phyloP scores from a whole-genome alignment of 2,113 vertebrate genomes.

The Coturnix japonica region DNA sequence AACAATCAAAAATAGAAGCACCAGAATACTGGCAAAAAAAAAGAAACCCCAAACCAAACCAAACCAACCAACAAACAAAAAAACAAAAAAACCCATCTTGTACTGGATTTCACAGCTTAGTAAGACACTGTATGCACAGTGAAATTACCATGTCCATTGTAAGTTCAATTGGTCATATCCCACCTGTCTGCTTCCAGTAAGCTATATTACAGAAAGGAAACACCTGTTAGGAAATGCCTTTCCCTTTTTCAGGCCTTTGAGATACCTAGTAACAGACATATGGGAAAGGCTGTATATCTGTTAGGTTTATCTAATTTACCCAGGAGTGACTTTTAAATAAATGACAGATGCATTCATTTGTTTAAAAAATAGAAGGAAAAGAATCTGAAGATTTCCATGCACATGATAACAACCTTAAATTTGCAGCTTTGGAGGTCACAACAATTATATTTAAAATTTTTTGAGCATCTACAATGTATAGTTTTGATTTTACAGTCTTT shows the following conservation, averaged over 20 bases:
- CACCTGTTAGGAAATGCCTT: conserved; percentile 36
- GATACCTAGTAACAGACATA: background rate
- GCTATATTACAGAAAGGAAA: background rate
- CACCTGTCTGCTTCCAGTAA: background rate
- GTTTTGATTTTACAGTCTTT: background rate
- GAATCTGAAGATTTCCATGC: background rate
- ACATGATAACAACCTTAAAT: background rate
- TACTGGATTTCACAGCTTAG: background rate
- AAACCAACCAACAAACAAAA: background rate
- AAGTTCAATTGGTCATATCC: background rate
- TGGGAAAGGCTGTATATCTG: background rate
- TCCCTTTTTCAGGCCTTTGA: conserved; percentile 7
- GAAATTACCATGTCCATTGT: background rate
- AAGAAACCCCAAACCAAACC: background rate
- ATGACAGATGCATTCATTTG: background rate
- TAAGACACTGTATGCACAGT: background rate
- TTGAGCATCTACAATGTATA: background rate
- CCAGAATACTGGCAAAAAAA: background rate
- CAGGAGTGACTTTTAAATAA: background rate
- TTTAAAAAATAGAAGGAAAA: background rate
- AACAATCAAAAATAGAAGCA: background rate
- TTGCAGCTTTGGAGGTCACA: background rate
- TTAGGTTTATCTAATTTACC: background rate
- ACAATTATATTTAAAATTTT: background rate
- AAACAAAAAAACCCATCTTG: background rate